Evolutionary conservation across 1,140 invertebrate species (phyloP), one percentile per base, ranked within the genome.

Genomic region (Catajapyx aquilonaris): DNA sequence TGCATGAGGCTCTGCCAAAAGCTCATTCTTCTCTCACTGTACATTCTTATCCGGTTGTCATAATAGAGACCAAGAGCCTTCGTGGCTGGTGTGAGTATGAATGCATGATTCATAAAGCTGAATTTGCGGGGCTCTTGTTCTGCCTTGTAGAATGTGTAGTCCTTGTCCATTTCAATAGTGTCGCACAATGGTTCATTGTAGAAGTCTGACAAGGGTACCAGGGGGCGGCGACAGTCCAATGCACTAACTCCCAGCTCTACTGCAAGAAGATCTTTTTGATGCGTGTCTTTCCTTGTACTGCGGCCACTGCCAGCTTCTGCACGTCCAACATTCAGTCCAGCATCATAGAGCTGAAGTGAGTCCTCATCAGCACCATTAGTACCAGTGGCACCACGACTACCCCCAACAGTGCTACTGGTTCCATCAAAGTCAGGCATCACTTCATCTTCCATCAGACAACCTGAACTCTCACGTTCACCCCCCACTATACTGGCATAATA

Each of bases 31-130:
- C 86, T 60, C 56, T 93, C 86, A 43, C 79, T 85, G 54, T 85
- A 85, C 88, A 95, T 95, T 25, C 86, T 68, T 52, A 94, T 87
- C 21, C 87, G 68, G 55, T 88, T 91, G 56, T 94, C 87, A 54
- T 86, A 91, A 59, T 88, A 91, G 20, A 93, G 59, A 0, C 79
- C 83, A 39, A 87, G 66, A 7, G 81, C 80, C 60, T 91, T 93
- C 1, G 83, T 88, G 1, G 83, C 78, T 2, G 85, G 80, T n/a
- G 81, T 91, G 22, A 93, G 59, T 44, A 93, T 79, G 59, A 93
- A 94, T 5, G 79, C 73, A 54, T 90, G 84, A 48, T 76, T 70
- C 68, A 91, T 80, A 56, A 93, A 93, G 44, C 84, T 84, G 58
- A 93, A 93, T 55, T 85, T 84, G 46, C 66, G 66, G 43, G 48